Conservation (phyloP, 2,888 invertebrate species). For the Schizaphis graminum region DNA sequence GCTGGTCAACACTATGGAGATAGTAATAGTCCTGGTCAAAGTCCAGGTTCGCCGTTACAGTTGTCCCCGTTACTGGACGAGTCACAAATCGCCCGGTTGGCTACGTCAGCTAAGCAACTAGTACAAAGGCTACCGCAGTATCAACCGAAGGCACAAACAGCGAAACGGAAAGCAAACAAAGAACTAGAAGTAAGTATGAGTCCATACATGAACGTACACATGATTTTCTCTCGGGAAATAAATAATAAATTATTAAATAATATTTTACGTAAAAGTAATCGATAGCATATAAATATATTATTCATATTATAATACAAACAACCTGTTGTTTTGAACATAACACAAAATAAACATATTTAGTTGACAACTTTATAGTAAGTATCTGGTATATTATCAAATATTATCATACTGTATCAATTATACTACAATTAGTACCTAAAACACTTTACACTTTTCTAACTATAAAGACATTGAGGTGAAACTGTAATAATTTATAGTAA, state of each 20-base stretch:
- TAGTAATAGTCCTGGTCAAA: constrained; percentile 71
- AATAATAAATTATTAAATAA: not conserved
- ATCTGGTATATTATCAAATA: too few species aligned
- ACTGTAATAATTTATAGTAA: not conserved
- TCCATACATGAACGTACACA: not conserved
- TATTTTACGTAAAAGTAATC: not conserved
- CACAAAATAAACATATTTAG: not conserved
- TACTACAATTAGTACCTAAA: not conserved
- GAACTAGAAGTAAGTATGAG: constrained; percentile 81
- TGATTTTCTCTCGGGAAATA: not conserved
- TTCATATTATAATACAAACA: not conserved
- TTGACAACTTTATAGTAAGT: not conserved
- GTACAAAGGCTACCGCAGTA: constrained; percentile 86
- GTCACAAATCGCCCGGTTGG: constrained; percentile 86
- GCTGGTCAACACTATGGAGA: constrained; percentile 61
- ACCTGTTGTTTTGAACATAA: not conserved
- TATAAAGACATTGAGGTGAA: not conserved
- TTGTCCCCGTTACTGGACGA: constrained; percentile 83
- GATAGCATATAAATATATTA: not conserved
- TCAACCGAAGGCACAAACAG: constrained; percentile 90
- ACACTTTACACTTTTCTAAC: not conserved
- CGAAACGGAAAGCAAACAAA: constrained; percentile 89
- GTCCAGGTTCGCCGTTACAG: constrained; percentile 73
- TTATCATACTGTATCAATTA: not conserved
- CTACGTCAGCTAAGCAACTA: constrained; percentile 86